These are phyloP conservation scores for Drosophila niveifrons DNA, from an alignment of 2,888 invertebrate genomes.

Conservation along the genomic window DNA sequence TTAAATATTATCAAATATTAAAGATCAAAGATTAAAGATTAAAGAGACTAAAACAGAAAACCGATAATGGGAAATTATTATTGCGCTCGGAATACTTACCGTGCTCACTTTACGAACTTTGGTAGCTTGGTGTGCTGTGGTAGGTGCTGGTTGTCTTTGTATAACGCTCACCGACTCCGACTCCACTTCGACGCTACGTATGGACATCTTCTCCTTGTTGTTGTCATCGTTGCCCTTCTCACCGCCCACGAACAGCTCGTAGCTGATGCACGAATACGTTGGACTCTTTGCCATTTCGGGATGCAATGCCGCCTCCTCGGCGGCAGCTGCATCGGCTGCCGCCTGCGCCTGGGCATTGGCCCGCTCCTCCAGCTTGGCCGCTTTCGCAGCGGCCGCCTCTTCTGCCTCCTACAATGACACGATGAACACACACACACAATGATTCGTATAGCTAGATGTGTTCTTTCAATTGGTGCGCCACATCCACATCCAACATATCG, in stretches of 20 bases:
- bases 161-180: conserved; percentile 96
- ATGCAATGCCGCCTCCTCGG: conserved; percentile 86
- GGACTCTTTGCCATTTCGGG: conserved; percentile 93
- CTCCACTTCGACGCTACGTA: conserved; percentile 94
- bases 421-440: conserved; percentile 39
- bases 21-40: conserved; percentile 19
- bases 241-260: conserved; percentile 95
- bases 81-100: conserved; percentile 89
- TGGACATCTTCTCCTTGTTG: conserved; percentile 96
- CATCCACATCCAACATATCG: conserved; percentile 33
- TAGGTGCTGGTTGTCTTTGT: conserved; percentile 86
- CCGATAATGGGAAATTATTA: conserved; percentile 65
- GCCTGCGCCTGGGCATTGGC: conserved; percentile 86
- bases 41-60: conserved; percentile 29
- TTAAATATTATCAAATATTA: conserved; percentile 29
- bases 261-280: conserved; percentile 96
- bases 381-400: conserved; percentile 90
- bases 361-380: conserved; percentile 86
- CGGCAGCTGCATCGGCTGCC: conserved; percentile 88
- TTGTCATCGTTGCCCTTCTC: conserved; percentile 96
- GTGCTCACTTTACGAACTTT: conserved; percentile 96
- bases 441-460: conserved; percentile 35
- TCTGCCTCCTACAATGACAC: conserved; percentile 91
- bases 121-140: conserved; percentile 86
- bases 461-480: conserved; percentile 46